Evolutionary conservation across 2,797 vertebrate genomes (phyloP).

Genomic region (Chelidonichthys spinosus): DNA sequence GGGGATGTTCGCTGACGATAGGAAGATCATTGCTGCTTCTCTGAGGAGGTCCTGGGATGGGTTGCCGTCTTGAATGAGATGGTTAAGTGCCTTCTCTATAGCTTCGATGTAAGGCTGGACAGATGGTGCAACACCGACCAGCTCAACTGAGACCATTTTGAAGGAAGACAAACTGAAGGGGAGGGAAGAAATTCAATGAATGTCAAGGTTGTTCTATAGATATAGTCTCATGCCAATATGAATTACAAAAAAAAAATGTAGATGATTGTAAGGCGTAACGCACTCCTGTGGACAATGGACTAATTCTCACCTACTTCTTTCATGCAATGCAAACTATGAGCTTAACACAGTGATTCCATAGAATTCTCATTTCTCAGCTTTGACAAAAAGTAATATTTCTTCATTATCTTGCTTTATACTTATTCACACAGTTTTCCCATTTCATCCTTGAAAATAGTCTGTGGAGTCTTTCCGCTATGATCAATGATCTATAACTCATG

Average conservation of each 20-base stretch:
- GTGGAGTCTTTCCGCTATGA: constrained; percentile 59
- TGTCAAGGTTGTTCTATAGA: not conserved
- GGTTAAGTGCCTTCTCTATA: constrained; percentile 52
- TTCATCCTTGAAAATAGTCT: constrained; percentile 58
- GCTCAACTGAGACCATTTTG: constrained; percentile 59
- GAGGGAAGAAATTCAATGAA: constrained; percentile 39
- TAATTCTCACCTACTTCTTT: not conserved
- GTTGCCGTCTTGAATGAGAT: constrained; percentile 40
- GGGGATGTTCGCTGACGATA: constrained; percentile 71
- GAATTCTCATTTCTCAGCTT: constrained; percentile 34
- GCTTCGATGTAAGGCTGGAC: constrained; percentile 54
- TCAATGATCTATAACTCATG: constrained; percentile 71
- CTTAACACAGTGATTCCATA: constrained; percentile 18
- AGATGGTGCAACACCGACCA: constrained; percentile 47
- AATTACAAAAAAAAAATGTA: not conserved
- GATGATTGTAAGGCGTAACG: not conserved
- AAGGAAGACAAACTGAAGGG: constrained; percentile 67
- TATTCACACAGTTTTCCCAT: constrained; percentile 47
- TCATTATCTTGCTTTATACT: constrained; percentile 32
- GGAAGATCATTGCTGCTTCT: constrained; percentile 66
- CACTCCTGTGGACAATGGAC: not conserved
- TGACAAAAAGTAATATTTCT: constrained; percentile 39
- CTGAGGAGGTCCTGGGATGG: constrained; percentile 51
- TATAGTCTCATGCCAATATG: not conserved
- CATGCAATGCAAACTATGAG: not conserved